These are phyloP conservation scores for Cerastis leucographa DNA, from an alignment of 2,888 invertebrate species.

Conservation along the genomic window DNA sequence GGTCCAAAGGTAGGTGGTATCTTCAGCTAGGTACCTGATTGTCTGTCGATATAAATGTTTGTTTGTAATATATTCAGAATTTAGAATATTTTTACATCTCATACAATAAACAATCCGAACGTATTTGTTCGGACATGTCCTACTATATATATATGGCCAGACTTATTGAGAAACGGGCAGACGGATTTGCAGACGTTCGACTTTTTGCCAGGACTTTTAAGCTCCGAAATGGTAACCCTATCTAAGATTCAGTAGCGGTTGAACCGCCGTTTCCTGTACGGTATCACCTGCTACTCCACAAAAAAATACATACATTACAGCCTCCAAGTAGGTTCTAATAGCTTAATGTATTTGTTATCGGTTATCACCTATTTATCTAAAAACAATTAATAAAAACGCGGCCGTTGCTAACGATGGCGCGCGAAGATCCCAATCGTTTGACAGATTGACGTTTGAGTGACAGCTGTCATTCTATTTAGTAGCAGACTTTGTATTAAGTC, in stretches of 20 bases:
- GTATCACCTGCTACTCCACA: constrained; percentile 33
- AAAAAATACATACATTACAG: constrained; percentile 41
- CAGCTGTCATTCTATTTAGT: constrained; percentile 57
- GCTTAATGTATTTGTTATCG: constrained; percentile 62
- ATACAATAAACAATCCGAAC: not conserved
- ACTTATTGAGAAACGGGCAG: not conserved
- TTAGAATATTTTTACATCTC: not conserved
- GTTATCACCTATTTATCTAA: constrained; percentile 63
- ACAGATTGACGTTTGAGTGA: constrained; percentile 62
- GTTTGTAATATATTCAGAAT: not conserved
- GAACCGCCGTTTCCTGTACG: not conserved
- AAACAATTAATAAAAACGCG: constrained; percentile 60
- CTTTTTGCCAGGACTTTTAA: not conserved
- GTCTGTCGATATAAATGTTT: not conserved
- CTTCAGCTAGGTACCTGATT: not conserved
- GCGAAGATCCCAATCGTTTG: constrained; percentile 64
- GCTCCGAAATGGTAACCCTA: not conserved
- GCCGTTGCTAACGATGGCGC: constrained; percentile 56
- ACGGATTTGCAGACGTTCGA: not conserved
- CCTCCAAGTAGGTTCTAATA: constrained; percentile 46
- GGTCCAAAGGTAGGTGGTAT: not conserved
- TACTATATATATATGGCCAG: not conserved
- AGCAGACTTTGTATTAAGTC: constrained; percentile 12
- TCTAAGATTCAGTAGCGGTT: not conserved
- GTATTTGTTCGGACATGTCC: not conserved